phyloP scores from a whole-genome alignment of 2,797 vertebrate genomes.

The Micrastur ruficollis region DNA sequence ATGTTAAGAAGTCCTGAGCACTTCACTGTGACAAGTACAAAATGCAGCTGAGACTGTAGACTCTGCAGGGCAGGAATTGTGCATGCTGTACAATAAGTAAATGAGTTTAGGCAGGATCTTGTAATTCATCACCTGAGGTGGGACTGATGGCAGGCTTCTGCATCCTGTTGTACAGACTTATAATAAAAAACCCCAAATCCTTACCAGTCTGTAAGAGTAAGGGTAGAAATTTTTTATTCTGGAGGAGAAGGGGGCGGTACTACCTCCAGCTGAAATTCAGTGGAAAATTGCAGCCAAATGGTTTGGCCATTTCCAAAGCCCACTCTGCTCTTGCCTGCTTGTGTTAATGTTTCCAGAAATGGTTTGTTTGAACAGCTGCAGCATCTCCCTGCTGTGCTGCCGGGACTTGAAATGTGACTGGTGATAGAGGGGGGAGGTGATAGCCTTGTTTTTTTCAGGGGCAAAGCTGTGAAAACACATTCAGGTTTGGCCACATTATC shows the following conservation, averaged over 20 bases:
- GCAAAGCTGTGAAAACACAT: background rate
- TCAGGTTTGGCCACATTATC: background rate
- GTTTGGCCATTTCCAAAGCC: background rate
- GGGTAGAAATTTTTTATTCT: background rate
- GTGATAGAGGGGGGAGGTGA: background rate
- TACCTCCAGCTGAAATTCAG: background rate
- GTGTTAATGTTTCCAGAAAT: conserved; percentile 14
- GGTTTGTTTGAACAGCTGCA: conserved; percentile 55
- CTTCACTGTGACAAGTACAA: background rate
- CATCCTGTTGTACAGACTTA: background rate
- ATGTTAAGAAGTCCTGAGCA: background rate
- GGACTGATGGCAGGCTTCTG: background rate
- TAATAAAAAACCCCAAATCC: background rate
- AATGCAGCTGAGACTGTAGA: background rate
- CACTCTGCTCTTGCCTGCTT: background rate
- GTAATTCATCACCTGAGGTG: background rate
- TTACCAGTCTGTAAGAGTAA: background rate
- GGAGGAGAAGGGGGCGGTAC: background rate
- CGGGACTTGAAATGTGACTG: background rate
- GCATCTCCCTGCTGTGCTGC: background rate
- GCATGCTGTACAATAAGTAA: background rate
- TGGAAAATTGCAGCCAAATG: background rate
- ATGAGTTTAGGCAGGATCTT: background rate
- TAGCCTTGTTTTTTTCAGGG: background rate
- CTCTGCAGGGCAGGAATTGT: background rate